These are phyloP conservation scores for Sebastes nivosus DNA, from an alignment of 2,797 vertebrate genomes.

Conservation along the genomic window DNA sequence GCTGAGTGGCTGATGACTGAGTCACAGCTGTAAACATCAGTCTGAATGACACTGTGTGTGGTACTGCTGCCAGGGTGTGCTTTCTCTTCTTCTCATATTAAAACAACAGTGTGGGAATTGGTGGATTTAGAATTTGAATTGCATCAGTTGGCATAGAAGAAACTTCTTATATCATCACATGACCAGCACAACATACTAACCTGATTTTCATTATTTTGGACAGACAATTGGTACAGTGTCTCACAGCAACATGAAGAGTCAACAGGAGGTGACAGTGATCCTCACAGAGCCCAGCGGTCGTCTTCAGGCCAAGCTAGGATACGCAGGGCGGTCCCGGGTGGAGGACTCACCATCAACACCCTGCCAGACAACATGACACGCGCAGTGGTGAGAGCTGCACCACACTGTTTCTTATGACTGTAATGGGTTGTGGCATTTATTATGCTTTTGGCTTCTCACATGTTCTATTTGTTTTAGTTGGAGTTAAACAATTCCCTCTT, in stretches of 20 bases:
- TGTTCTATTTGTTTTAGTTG: slow-evolving; percentile 56
- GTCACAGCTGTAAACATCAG: slow-evolving; percentile 40
- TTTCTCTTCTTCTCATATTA: neutral
- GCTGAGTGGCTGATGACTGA: neutral
- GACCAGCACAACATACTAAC: slow-evolving; percentile 1
- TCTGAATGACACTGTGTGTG: slow-evolving; percentile 12
- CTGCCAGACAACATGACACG: slow-evolving; percentile 84
- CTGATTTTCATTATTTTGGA: slow-evolving; percentile 21
- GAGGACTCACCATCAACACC: slow-evolving; percentile 84
- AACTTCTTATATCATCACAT: neutral
- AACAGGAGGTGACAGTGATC: slow-evolving; percentile 5
- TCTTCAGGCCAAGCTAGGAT: slow-evolving; percentile 61
- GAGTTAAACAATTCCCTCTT: slow-evolving; percentile 61
- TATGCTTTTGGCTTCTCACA: slow-evolving; percentile 28
- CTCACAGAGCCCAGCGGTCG: slow-evolving; percentile 33
- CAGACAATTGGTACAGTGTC: slow-evolving; percentile 53
- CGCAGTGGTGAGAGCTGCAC: slow-evolving; percentile 84
- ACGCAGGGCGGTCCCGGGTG: slow-evolving; percentile 81
- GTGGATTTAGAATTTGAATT: slow-evolving; percentile 3
- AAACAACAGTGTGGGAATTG: neutral
- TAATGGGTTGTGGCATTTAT: slow-evolving; percentile 46
- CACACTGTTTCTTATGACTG: slow-evolving; percentile 27
- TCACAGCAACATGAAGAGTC: slow-evolving; percentile 25
- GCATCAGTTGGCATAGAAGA: neutral
- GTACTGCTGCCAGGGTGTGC: neutral